Evolutionary conservation across 2,113 vertebrate genomes (phyloP).

Genomic region (Semicossyphus pulcher): DNA sequence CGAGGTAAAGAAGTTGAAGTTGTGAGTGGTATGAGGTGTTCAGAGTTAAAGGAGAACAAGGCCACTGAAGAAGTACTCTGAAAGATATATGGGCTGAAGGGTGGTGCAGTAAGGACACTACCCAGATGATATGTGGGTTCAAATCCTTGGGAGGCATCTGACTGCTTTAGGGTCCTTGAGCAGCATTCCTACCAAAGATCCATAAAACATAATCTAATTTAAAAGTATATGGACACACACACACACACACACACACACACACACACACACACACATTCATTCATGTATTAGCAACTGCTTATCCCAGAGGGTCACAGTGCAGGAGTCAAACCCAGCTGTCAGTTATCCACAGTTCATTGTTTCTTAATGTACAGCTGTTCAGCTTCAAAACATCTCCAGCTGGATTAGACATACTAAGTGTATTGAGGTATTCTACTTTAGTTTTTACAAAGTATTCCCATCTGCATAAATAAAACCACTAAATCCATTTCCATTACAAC

Average conservation of each 20-base stretch:
- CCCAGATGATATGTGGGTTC: background rate
- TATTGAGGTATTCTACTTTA: no score
- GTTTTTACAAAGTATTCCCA: no score
- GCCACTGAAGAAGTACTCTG: background rate
- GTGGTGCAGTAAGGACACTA: background rate
- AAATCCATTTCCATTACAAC: no score
- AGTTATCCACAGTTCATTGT: background rate
- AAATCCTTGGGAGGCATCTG: background rate
- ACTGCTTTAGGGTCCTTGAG: background rate
- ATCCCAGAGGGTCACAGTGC: background rate
- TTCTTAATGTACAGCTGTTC: background rate
- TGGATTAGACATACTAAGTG: no score
- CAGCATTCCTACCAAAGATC: background rate
- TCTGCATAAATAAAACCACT: no score
- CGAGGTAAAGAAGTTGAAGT: conserved; percentile 1
- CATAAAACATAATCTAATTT: background rate
- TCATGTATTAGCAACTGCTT: background rate
- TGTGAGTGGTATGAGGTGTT: background rate
- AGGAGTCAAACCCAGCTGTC: background rate
- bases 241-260: background rate
- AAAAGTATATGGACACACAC: background rate
- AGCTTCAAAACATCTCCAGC: background rate
- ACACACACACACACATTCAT: background rate
- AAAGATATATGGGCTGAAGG: conserved; percentile 4
- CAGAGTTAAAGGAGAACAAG: background rate